Percentiles rank a stretch among this genome's conserved stretches.
Evolutionary conservation across 2,797 vertebrate genomes (phyloP).

Genomic region (Anisognathus igniventris): DNA sequence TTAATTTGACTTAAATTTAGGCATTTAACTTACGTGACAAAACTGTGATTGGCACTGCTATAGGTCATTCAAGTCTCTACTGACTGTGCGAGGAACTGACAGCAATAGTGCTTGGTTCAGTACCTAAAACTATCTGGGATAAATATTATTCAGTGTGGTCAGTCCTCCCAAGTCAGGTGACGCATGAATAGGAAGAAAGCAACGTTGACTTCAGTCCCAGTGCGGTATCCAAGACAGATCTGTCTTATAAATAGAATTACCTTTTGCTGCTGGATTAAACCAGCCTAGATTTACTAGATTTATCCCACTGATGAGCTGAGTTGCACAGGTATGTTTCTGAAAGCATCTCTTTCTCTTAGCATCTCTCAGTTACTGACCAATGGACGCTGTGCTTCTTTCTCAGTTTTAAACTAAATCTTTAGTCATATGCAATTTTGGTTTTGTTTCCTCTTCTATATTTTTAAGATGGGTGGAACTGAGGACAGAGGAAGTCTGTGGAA

Average conservation of each 20-base stretch:
- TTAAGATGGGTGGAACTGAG: background rate
- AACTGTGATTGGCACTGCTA: background rate
- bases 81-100: background rate
- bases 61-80: background rate
- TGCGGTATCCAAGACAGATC: background rate
- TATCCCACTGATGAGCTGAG: rapidly evolving
- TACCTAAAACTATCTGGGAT: background rate
- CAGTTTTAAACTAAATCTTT: background rate
- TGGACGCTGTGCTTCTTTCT: background rate
- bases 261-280: background rate
- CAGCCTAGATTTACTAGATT: background rate
- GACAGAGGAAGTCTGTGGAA: background rate
- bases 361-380: background rate
- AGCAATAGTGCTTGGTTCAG: background rate
- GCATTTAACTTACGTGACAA: background rate
- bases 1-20: background rate
- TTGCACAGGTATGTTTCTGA: background rate
- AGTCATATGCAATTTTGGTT: background rate
- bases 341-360: background rate
- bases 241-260: background rate
- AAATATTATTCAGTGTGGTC: background rate
- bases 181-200: rapidly evolving
- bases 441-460: background rate
- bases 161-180: background rate
- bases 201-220: background rate